Evolutionary conservation across 2,888 invertebrate genomes (phyloP).

Genomic region (Augiades crinisus): DNA sequence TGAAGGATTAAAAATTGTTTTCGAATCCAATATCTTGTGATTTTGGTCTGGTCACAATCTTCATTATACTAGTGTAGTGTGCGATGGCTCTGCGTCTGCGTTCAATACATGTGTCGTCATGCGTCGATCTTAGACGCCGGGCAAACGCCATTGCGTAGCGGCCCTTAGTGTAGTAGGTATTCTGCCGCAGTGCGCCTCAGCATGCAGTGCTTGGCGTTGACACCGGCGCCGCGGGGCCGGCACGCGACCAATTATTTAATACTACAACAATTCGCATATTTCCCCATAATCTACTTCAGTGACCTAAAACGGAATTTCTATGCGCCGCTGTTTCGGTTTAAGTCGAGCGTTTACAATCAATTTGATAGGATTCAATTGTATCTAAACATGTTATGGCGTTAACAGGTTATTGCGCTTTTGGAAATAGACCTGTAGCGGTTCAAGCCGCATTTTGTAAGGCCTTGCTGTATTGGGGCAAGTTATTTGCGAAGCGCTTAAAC

Average conservation of each 20-base stretch:
- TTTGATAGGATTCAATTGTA: conserved; percentile 5
- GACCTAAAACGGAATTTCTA: conserved; percentile 39
- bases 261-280: conserved; percentile 43
- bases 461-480: too few relatives aligned
- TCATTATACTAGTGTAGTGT: too few relatives aligned
- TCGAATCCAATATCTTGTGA: too few relatives aligned
- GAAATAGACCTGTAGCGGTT: background rate
- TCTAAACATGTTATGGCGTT: background rate
- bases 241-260: conserved; percentile 72
- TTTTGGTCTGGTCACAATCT: too few relatives aligned
- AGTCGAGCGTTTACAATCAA: conserved; percentile 4
- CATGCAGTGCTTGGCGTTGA: conserved; percentile 57
- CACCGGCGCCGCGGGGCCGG: conserved; percentile 63
- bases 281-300: conserved; percentile 35
- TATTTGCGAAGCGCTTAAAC: too few relatives aligned
- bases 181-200: conserved; percentile 69
- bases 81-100: background rate
- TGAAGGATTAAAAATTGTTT: too few relatives aligned
- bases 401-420: background rate
- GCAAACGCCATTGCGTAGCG: conserved; percentile 18
- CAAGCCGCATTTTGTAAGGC: too few relatives aligned
- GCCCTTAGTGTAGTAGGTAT: conserved; percentile 30
- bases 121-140: too few relatives aligned
- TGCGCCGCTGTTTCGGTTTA: conserved; percentile 20
- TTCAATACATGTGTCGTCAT: too few relatives aligned